phyloP scores from a whole-genome alignment of 2,888 invertebrate species.

The Lasioglossum leucozonium region DNA sequence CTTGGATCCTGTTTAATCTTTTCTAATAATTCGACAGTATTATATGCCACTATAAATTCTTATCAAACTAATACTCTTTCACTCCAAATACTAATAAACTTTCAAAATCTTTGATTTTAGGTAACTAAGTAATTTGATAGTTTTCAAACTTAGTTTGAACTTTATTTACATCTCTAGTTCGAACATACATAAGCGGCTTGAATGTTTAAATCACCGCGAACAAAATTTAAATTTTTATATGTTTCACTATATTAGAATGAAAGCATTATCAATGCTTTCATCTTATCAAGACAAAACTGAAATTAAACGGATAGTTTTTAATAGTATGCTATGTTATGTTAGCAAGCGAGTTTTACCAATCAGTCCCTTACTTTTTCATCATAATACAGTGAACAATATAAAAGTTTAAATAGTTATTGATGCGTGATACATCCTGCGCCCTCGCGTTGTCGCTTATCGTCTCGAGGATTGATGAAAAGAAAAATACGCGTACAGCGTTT shows the following conservation, averaged over 20 bases:
- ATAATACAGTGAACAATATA: conserved; percentile 1
- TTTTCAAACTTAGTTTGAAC: background rate
- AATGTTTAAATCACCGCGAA: background rate
- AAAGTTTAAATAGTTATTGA: background rate
- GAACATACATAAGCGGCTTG: conserved; percentile 13
- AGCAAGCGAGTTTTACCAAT: background rate
- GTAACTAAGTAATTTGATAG: background rate
- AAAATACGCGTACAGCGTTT: background rate
- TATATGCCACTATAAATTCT: background rate
- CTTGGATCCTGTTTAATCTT: background rate
- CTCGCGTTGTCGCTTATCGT: background rate
- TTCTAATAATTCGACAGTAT: background rate
- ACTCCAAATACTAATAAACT: background rate
- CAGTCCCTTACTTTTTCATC: background rate
- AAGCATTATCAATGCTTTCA: background rate
- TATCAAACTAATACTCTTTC: background rate
- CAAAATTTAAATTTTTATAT: conserved; percentile 3
- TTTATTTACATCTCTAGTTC: conserved; percentile 5
- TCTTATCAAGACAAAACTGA: background rate
- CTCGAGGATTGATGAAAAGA: background rate
- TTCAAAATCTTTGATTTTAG: conserved; percentile 8
- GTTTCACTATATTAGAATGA: background rate
- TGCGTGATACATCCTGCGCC: background rate
- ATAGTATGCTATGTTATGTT: background rate
- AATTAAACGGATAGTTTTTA: background rate